Evolutionary conservation across 1,140 invertebrate species (phyloP).

Genomic region (Scaptomyza graminum): DNA sequence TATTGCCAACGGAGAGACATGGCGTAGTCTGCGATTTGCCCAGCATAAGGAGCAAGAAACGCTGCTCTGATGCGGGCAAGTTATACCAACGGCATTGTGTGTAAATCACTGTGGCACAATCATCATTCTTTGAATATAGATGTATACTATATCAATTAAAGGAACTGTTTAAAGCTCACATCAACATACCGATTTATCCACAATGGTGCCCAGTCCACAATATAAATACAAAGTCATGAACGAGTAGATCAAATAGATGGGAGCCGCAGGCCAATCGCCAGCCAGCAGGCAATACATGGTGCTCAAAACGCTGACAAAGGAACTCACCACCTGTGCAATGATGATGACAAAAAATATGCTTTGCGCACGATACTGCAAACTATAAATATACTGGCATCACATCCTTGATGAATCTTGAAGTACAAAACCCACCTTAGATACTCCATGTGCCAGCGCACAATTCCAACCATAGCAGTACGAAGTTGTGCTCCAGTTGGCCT

Average conservation of each 20-base stretch:
- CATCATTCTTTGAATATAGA: conserved; percentile 14
- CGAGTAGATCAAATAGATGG: conserved; percentile 13
- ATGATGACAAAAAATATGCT: conserved; percentile 7
- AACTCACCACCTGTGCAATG: conserved; percentile 7
- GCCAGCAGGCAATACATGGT: conserved; percentile 13
- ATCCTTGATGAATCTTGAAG: background rate
- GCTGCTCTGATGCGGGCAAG: conserved; percentile 20
- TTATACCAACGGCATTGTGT: conserved; percentile 29
- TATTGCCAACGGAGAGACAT: conserved; percentile 23
- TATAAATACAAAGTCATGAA: conserved; percentile 24
- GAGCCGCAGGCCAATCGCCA: conserved; percentile 31
- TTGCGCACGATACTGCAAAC: conserved; percentile 8
- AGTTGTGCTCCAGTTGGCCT: background rate
- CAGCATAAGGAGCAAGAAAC: conserved; percentile 24
- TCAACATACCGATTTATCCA: conserved; percentile 12
- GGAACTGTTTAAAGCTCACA: background rate
- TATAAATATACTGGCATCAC: background rate
- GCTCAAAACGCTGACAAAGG: conserved; percentile 1
- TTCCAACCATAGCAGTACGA: conserved; percentile 7
- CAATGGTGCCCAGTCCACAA: conserved; percentile 23
- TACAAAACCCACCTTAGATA: conserved; percentile 23
- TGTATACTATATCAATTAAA: background rate
- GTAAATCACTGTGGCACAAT: conserved; percentile 24
- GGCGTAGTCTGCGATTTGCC: conserved; percentile 15
- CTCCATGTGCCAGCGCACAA: conserved; percentile 24